These are phyloP conservation scores for Chionodraco myersi DNA, from an alignment of 2,113 vertebrate genomes.

Conservation along the genomic window DNA sequence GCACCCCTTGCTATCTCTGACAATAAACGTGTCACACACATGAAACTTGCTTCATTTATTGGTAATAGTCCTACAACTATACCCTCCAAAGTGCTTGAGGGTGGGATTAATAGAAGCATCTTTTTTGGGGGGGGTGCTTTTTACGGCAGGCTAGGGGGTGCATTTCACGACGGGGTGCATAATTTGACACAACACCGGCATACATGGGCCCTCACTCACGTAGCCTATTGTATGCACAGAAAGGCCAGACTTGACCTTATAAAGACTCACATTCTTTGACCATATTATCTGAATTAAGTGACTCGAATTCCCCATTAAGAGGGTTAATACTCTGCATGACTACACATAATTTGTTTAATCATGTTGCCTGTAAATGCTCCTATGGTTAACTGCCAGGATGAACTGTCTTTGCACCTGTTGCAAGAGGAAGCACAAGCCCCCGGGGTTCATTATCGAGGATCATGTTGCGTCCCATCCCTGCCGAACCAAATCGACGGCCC, in stretches of 20 bases:
- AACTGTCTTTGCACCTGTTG: constrained; percentile 86
- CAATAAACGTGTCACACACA: too few species aligned
- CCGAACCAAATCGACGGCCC: constrained; percentile 66
- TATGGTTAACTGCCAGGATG: constrained; percentile 73
- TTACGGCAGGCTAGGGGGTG: too few species aligned
- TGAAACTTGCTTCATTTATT: too few species aligned
- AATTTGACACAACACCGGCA: neutral
- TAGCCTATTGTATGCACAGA: constrained; percentile 6
- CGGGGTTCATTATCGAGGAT: constrained; percentile 84
- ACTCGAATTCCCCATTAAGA: constrained; percentile 18
- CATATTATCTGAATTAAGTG: constrained; percentile 36
- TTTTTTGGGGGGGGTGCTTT: too few species aligned
- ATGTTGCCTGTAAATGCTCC: constrained; percentile 76
- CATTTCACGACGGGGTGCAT: too few species aligned
- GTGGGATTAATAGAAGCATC: too few species aligned
- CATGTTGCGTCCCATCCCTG: constrained; percentile 80
- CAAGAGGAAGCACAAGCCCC: constrained; percentile 81
- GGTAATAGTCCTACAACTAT: too few species aligned
- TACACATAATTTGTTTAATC: constrained; percentile 73
- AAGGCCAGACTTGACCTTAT: constrained; percentile 14
- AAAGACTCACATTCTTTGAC: constrained; percentile 6
- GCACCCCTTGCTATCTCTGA: too few species aligned
- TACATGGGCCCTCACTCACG: neutral
- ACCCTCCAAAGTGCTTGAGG: too few species aligned
- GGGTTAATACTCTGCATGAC: constrained; percentile 51